These are phyloP conservation scores for Xiphorhynchus erythropygius DNA, from an alignment of 2,797 vertebrate genomes.

Conservation along the genomic window DNA sequence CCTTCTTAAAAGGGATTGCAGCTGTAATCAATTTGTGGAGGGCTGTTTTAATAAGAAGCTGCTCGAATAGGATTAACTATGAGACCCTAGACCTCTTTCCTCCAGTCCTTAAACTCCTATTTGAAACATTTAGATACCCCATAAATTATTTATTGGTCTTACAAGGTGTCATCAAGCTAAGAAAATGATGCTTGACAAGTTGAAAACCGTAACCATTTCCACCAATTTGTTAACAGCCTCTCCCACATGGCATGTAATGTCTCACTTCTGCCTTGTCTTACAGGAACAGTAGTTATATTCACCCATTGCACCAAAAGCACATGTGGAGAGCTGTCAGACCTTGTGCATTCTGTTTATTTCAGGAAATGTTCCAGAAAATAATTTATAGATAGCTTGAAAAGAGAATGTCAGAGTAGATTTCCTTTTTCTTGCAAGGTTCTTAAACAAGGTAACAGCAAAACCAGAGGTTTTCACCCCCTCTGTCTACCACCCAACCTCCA, in stretches of 20 bases:
- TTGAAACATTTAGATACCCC: constrained; percentile 62
- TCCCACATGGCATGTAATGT: constrained; percentile 56
- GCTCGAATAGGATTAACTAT: constrained; percentile 66
- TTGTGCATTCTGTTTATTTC: constrained; percentile 18
- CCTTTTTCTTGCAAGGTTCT: background rate
- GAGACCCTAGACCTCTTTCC: constrained; percentile 65
- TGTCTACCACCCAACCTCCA: background rate
- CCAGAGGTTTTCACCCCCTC: background rate
- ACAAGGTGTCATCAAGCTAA: constrained; percentile 55
- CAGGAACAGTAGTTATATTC: constrained; percentile 9
- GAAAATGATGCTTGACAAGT: constrained; percentile 64
- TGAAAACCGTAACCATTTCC: constrained; percentile 62
- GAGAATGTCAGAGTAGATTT: background rate
- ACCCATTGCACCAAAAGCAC: background rate
- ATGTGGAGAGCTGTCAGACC: background rate
- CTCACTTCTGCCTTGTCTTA: constrained; percentile 47
- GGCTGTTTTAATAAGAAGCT: constrained; percentile 73
- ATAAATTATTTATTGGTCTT: constrained; percentile 66
- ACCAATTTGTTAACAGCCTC: constrained; percentile 70
- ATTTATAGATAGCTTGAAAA: constrained; percentile 27
- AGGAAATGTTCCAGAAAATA: constrained; percentile 15
- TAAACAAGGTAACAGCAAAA: background rate
- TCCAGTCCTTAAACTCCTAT: constrained; percentile 57
- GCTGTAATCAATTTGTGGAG: constrained; percentile 76
- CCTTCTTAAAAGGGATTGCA: constrained; percentile 76